phyloP scores from a whole-genome alignment of 2,888 invertebrate species.

The Eristalinus sepulchralis region DNA sequence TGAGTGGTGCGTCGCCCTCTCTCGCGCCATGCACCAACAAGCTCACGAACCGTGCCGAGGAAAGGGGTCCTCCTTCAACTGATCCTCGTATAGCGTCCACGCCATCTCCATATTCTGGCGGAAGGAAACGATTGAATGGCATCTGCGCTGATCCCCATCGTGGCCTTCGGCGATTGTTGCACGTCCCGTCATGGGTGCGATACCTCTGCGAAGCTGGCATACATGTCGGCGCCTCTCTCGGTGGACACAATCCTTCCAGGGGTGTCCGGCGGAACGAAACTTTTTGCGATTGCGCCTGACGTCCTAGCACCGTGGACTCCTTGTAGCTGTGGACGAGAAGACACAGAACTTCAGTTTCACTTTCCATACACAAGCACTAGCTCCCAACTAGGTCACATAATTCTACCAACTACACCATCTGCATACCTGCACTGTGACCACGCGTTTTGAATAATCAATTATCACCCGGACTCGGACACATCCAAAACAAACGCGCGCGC shows the following conservation, averaged over 20 bases:
- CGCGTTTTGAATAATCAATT: slow-evolving; percentile 51
- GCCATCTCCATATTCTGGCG: slow-evolving; percentile 92
- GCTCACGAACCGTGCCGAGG: slow-evolving; percentile 90
- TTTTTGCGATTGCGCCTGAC: slow-evolving; percentile 78
- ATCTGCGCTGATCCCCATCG: slow-evolving; percentile 92
- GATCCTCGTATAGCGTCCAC: slow-evolving; percentile 82
- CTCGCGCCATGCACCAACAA: slow-evolving; percentile 85
- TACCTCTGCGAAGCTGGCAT: slow-evolving; percentile 87
- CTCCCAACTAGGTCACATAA: slow-evolving; percentile 44
- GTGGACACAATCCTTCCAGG: slow-evolving; percentile 83
- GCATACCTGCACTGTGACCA: slow-evolving; percentile 41
- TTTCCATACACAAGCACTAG: neutral
- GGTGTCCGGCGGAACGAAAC: slow-evolving; percentile 79
- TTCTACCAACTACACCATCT: slow-evolving; percentile 34
- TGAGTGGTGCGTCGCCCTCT: slow-evolving; percentile 86
- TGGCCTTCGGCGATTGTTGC: slow-evolving; percentile 90
- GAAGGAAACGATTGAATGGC: slow-evolving; percentile 90
- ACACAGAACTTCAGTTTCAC: slow-evolving; percentile 42
- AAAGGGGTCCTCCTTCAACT: slow-evolving; percentile 84
- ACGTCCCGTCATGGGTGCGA: slow-evolving; percentile 93
- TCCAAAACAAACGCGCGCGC: neutral
- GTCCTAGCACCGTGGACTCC: slow-evolving; percentile 77
- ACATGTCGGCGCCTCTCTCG: slow-evolving; percentile 86
- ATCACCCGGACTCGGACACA: neutral
- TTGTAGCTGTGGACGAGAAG: slow-evolving; percentile 76